Conservation (phyloP, 2,888 invertebrate species). For the Metopia argyrocephala region DNA sequence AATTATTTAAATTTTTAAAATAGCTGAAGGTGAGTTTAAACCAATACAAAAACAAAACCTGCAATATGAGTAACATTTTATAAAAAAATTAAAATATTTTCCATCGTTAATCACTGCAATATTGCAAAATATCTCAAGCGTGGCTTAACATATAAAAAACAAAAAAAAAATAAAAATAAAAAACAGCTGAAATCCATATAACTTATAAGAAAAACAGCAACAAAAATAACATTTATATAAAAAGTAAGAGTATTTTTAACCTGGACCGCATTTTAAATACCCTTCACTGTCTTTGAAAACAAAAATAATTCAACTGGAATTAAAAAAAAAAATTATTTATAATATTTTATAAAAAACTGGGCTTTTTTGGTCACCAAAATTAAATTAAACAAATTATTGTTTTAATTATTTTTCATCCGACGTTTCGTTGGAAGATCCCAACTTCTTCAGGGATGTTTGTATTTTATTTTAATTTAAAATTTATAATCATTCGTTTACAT, state of each 20-base stretch:
- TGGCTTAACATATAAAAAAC: constrained; percentile 26
- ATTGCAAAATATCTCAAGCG: constrained; percentile 64
- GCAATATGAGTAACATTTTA: constrained; percentile 27
- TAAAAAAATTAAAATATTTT: constrained; percentile 33
- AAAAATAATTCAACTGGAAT: too few relatives aligned
- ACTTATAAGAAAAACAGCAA: not conserved
- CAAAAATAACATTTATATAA: constrained; percentile 4
- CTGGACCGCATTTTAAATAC: constrained; percentile 13
- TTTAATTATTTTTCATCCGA: too few relatives aligned
- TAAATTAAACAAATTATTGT: too few relatives aligned
- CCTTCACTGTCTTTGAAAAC: not conserved
- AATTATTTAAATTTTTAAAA: not conserved
- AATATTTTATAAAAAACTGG: too few relatives aligned
- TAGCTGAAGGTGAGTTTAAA: constrained; percentile 50
- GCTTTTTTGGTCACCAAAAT: too few relatives aligned
- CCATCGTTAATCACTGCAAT: constrained; percentile 35
- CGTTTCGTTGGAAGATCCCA: too few relatives aligned
- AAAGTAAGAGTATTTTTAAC: not conserved
- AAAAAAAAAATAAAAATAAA: not conserved
- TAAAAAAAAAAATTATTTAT: not conserved
- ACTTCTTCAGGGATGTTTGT: too few relatives aligned
- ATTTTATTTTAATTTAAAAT: too few relatives aligned
- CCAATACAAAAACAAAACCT: constrained; percentile 21
- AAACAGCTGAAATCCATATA: constrained; percentile 6
- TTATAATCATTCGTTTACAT: too few relatives aligned